Conservation (phyloP, 2,797 vertebrate species). For the Pangasius krempfi region DNA sequence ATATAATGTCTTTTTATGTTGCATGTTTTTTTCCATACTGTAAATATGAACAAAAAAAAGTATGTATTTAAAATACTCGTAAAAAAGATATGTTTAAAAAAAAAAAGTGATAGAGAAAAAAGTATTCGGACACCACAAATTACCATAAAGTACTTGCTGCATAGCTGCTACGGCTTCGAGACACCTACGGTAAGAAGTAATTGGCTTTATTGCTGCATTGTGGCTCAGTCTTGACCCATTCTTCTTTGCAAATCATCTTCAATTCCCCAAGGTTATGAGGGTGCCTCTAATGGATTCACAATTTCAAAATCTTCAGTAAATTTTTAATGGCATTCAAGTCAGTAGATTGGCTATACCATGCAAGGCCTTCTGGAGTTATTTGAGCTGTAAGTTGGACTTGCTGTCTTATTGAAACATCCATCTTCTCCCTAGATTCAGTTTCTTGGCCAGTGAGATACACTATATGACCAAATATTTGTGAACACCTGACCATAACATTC, state of each 20-base stretch:
- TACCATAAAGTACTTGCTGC: neutral
- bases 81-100: neutral
- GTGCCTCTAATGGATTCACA: neutral
- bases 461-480: too few relatives aligned
- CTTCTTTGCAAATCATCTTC: neutral
- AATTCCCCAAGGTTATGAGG: neutral
- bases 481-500: too few relatives aligned
- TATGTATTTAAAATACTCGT: neutral
- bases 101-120: neutral
- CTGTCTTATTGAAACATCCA: neutral
- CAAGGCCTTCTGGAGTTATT: neutral
- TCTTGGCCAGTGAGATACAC: neutral
- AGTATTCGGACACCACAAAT: neutral
- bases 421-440: neutral
- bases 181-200: neutral
- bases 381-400: neutral
- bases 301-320: neutral
- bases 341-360: neutral
- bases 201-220: neutral
- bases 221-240: neutral
- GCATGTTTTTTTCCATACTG: neutral
- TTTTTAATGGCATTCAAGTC: neutral
- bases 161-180: neutral
- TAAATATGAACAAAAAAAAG: neutral
- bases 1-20: neutral